Evolutionary conservation across 2,888 invertebrate genomes (phyloP).

Genomic region (Orchesellides sinensis): DNA sequence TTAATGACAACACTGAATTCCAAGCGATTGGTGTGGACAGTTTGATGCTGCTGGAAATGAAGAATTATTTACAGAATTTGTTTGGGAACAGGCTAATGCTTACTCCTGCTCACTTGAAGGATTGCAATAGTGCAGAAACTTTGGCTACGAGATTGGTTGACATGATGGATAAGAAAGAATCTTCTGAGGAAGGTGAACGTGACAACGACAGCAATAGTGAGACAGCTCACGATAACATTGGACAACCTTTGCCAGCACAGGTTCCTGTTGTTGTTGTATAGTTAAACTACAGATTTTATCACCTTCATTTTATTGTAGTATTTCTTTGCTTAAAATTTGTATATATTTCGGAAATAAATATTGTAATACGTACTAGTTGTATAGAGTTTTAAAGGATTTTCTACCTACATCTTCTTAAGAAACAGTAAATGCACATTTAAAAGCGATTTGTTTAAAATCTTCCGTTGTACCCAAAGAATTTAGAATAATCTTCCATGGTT

Average conservation of each 20-base stretch:
- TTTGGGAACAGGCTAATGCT: constrained; percentile 23
- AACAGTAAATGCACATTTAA: not conserved
- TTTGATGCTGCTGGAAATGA: constrained; percentile 43
- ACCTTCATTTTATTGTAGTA: too few relatives aligned
- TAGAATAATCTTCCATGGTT: not conserved
- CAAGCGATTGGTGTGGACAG: constrained; percentile 35
- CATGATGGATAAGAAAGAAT: constrained; percentile 22
- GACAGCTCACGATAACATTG: not conserved
- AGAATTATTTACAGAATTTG: constrained; percentile 28
- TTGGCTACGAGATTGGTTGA: constrained; percentile 15
- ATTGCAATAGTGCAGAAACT: constrained; percentile 4
- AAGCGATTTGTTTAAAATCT: not conserved
- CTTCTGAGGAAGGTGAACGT: not conserved
- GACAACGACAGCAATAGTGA: not conserved
- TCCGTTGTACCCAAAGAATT: too few relatives aligned
- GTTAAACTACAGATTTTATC: too few relatives aligned
- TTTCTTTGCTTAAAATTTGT: too few relatives aligned
- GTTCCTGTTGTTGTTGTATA: not conserved
- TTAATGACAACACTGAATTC: constrained; percentile 33
- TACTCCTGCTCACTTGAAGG: constrained; percentile 12
- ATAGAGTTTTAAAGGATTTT: not conserved
- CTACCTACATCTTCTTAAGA: not conserved
- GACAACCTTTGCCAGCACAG: not conserved
- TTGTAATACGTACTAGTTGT: not conserved
- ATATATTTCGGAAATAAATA: not conserved